phyloP scores from a whole-genome alignment of 2,797 vertebrate genomes.

The Lemur catta region DNA sequence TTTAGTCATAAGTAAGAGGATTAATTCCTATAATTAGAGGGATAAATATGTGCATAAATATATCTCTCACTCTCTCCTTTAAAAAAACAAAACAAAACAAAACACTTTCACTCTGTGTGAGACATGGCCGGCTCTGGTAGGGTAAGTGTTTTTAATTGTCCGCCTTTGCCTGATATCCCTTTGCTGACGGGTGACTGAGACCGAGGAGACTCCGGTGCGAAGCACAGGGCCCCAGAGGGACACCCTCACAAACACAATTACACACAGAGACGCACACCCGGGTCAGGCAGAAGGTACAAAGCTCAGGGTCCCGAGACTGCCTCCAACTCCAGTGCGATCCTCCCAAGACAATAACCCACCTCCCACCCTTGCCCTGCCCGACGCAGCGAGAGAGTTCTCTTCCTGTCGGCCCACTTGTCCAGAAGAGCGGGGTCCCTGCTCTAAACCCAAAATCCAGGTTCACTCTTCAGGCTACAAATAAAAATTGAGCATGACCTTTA shows the following conservation, averaged over 20 bases:
- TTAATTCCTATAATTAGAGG: slow-evolving; percentile 88
- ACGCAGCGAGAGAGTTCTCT: not conserved
- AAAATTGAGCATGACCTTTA: slow-evolving; percentile 84
- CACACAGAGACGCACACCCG: not conserved
- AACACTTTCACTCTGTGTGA: slow-evolving; percentile 58
- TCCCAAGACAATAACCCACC: not conserved
- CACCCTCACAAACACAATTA: not conserved
- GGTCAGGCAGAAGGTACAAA: not conserved
- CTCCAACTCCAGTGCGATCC: fast-evolving
- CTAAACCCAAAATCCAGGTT: slow-evolving; percentile 56
- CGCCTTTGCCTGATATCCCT: not conserved
- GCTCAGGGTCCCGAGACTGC: not conserved
- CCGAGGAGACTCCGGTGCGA: not conserved
- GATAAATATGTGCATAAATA: slow-evolving; percentile 87
- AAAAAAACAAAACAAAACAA: not conserved
- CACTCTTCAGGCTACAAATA: slow-evolving; percentile 73
- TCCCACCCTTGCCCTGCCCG: not conserved
- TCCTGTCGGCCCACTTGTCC: not conserved
- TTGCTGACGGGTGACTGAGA: not conserved
- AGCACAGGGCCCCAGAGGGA: not conserved
- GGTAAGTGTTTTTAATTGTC: not conserved
- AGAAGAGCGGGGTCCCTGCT: slow-evolving; percentile 29
- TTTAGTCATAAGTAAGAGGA: slow-evolving; percentile 87
- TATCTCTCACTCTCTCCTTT: slow-evolving; percentile 71
- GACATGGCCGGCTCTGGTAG: slow-evolving; percentile 28